Conservation (phyloP, 2,113 vertebrate species). For the Pedionomus torquatus region DNA sequence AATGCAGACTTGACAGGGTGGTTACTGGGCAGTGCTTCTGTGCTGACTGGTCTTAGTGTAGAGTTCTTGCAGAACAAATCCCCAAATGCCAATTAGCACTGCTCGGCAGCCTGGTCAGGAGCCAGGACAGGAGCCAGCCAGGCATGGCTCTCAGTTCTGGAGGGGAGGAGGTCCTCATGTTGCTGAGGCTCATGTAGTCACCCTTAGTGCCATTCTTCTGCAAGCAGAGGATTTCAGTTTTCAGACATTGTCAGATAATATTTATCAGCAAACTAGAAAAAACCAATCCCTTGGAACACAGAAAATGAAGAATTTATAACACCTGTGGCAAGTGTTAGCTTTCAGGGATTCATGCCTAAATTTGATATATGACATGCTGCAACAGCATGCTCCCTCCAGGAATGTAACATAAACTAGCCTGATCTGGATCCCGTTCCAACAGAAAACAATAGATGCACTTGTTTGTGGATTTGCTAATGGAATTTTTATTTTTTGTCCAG, state of each 20-base stretch:
- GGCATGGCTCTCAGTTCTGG: rapidly evolving
- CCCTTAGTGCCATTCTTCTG: neutral
- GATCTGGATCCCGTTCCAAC: neutral
- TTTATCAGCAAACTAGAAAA: neutral
- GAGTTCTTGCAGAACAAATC: neutral
- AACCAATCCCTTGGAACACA: neutral
- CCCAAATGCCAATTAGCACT: neutral
- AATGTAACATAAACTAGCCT: neutral
- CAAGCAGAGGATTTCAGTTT: neutral
- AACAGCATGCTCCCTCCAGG: neutral
- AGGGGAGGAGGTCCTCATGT: neutral
- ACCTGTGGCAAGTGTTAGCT: neutral
- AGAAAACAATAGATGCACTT: slow-evolving; percentile 31
- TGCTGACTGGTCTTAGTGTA: neutral
- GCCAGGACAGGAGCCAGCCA: neutral
- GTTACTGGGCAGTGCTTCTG: neutral
- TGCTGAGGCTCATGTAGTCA: neutral
- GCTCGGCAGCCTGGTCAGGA: neutral
- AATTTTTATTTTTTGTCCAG: neutral
- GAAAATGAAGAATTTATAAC: neutral
- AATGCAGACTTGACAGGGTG: neutral
- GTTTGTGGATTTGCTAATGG: neutral
- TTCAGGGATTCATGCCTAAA: neutral
- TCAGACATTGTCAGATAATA: neutral
- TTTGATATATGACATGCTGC: neutral